A percentile compares a stretch with the other conserved stretches of the same genome.
Conservation (phyloP, 2,113 vertebrate genomes). For the Smithornis capensis region DNA sequence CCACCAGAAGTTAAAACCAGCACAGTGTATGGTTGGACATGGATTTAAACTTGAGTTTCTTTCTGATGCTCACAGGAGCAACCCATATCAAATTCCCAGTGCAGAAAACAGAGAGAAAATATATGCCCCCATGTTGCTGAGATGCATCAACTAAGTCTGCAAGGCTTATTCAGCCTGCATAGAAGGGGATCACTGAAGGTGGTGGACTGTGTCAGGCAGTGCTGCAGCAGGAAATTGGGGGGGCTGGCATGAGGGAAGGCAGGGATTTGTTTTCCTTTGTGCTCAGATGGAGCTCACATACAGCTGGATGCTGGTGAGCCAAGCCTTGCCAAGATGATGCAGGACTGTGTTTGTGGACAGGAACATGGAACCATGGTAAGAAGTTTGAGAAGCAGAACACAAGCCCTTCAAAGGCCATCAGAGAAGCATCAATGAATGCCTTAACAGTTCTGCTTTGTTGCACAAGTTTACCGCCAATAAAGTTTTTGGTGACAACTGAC, state of each 20-base stretch:
- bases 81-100: not conserved
- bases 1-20: not conserved
- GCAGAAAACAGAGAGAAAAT: not conserved
- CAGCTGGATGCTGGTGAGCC: not conserved
- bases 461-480: rapidly evolving
- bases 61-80: not conserved
- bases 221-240: rapidly evolving
- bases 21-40: not conserved
- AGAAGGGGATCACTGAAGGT: not conserved
- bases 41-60: not conserved
- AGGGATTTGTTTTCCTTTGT: not conserved
- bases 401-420: not conserved
- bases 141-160: not conserved
- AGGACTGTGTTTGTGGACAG: not conserved
- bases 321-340: not conserved
- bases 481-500: not conserved
- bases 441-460: not conserved
- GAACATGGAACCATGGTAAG: not conserved
- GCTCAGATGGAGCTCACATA: not conserved
- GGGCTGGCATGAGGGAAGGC: not conserved
- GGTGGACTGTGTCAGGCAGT: not conserved
- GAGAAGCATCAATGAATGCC: not conserved
- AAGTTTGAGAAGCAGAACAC: not conserved
- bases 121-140: not conserved
- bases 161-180: not conserved